Evolutionary conservation across 2,888 invertebrate genomes (phyloP), one percentile per base, ranked within the genome.

Genomic region (Apomyelois bistriatella): DNA sequence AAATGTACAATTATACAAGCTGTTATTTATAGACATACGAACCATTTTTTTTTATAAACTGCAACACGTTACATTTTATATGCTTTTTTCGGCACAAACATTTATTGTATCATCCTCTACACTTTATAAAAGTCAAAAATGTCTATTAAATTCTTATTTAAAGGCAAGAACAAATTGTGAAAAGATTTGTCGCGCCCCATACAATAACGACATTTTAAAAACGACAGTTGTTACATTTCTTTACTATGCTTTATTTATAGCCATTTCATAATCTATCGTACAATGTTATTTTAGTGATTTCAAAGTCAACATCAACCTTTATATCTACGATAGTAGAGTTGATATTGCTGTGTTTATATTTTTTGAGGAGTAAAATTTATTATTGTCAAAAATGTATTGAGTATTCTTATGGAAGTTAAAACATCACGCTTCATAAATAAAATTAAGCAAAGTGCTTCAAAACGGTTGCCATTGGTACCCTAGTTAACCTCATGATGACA

Each of bases 361-460:
- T 16, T 15, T 41, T 10, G 0, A 10, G 15, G 1, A 0, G 15
- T 9, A 0, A 52, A 49, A 9, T 12, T 7, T 30, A 58, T 48
- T 10, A 53, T 58, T 37, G 49, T 53, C n/a, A 30, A 37, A 32
- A 48, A 30, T 55, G 59, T 43, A 55, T 53, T 62, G 57, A 56
- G 63, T 63, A 60, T 72, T 68, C 56, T 71, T 74, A 70, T 70
- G 65, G 60, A 67, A 79, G 73, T 70, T 62, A 70, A 66, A 69
- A 69, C 70, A 78, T 81, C 80, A 88, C 81, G 88, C 77, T 67
- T 72, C 87, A 87, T 89, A 89, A 89, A 89, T 89, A 80, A 83
- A 87, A 87, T 87, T 88, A 78, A 68, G 65, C 59, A 67, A 74
- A 74, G 72, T 82, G 79, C 68, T 66, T 73, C 74, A 80, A 77